These are phyloP conservation scores for Drosophila yakuba DNA, from an alignment of 1,140 invertebrate genomes.

Conservation along the genomic window DNA sequence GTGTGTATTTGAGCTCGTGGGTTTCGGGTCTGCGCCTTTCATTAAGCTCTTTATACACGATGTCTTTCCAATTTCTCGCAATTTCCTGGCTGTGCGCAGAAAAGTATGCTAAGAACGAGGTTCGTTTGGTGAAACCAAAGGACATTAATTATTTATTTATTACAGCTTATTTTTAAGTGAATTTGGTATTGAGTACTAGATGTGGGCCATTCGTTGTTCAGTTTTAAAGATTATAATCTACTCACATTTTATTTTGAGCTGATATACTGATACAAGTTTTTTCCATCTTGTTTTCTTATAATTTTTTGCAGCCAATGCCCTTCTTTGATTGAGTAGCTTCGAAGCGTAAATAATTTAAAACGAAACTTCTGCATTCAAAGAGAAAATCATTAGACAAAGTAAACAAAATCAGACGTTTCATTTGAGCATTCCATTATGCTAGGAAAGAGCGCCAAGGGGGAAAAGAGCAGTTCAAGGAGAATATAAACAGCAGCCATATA, in stretches of 20 bases:
- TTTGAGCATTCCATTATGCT: background rate
- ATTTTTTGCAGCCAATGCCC: slow-evolving; percentile 3
- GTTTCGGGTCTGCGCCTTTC: slow-evolving; percentile 1
- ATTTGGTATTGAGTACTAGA: background rate
- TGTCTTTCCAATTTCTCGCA: slow-evolving; percentile 18
- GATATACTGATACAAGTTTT: background rate
- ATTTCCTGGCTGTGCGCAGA: slow-evolving; percentile 7
- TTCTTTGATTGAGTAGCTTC: slow-evolving; percentile 32
- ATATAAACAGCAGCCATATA: slow-evolving; percentile 27
- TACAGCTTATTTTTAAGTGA: no score
- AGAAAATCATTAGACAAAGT: slow-evolving; percentile 10
- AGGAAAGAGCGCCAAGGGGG: background rate
- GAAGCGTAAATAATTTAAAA: slow-evolving; percentile 41
- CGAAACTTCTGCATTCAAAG: slow-evolving; percentile 25
- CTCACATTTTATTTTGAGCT: background rate
- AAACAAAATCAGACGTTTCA: slow-evolving; percentile 13
- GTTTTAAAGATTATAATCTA: background rate
- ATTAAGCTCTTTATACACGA: slow-evolving; percentile 33
- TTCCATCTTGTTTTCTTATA: slow-evolving; percentile 2
- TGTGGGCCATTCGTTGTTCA: background rate
- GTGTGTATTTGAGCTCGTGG: slow-evolving; percentile 20
- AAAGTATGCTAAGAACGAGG: slow-evolving; percentile 4
- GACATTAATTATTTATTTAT: background rate
- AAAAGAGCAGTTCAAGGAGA: background rate
- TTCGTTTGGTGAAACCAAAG: background rate